These are phyloP conservation scores for Andrena minutula DNA, from an alignment of 2,888 invertebrate genomes.

Conservation along the genomic window DNA sequence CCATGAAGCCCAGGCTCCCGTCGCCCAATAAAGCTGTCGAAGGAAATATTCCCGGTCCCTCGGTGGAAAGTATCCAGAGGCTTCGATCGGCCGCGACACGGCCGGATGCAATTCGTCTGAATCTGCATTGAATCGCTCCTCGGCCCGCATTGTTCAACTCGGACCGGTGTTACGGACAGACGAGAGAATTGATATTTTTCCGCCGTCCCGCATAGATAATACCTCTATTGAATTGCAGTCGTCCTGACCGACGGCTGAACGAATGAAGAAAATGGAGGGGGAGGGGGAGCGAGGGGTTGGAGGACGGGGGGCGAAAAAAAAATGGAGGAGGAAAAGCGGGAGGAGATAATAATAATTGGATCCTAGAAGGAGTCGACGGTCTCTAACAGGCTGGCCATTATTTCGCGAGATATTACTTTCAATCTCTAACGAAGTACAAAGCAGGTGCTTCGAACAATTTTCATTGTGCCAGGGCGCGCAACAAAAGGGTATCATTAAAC, in stretches of 20 bases:
- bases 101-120: constrained; percentile 74
- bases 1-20: constrained; percentile 21
- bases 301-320: constrained; percentile 1
- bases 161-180: constrained; percentile 65
- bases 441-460: constrained; percentile 53
- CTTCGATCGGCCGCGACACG: constrained; percentile 55
- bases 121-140: constrained; percentile 73
- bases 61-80: constrained; percentile 51
- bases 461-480: constrained; percentile 55
- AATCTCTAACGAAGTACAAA: constrained; percentile 68
- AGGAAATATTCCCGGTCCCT: constrained; percentile 45
- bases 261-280: constrained; percentile 12
- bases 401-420: constrained; percentile 68
- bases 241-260: constrained; percentile 48
- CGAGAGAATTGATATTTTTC: constrained; percentile 75
- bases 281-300: background rate
- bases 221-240: constrained; percentile 67
- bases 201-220: constrained; percentile 71
- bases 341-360: constrained; percentile 75
- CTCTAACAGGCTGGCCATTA: constrained; percentile 71
- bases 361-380: constrained; percentile 63
- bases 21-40: constrained; percentile 54
- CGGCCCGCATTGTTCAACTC: constrained; percentile 69
- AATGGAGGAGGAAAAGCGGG: background rate
- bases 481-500: constrained; percentile 68